phyloP scores from a whole-genome alignment of 2,113 vertebrate species.

The Mus spicilegus region DNA sequence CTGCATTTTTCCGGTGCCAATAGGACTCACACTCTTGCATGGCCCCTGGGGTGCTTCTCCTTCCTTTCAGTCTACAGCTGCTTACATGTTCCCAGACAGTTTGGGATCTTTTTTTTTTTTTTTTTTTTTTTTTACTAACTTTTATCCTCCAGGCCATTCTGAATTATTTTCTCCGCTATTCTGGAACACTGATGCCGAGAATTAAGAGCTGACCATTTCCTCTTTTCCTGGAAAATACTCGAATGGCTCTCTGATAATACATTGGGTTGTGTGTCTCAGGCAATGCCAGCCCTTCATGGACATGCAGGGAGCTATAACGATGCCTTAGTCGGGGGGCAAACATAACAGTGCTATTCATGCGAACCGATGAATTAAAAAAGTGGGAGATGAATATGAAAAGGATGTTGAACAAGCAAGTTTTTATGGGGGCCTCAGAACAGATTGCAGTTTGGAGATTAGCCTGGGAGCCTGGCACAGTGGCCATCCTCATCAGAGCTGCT shows the following conservation, averaged over 20 bases:
- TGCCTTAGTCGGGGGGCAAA: not conserved
- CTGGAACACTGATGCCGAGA: not conserved
- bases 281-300: slow-evolving; percentile 40
- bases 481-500: rapidly evolving
- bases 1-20: not conserved
- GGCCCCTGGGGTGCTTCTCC: not conserved
- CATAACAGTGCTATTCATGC: slow-evolving; percentile 69
- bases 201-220: slow-evolving; percentile 53
- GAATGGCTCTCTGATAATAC: slow-evolving; percentile 52
- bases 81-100: not conserved
- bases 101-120: not conserved
- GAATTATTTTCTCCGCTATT: not conserved
- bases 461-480: not conserved
- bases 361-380: slow-evolving; percentile 24
- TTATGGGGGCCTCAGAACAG: slow-evolving; percentile 14
- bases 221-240: slow-evolving; percentile 80
- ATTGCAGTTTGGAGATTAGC: not conserved
- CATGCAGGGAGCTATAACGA: not conserved
- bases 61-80: not conserved
- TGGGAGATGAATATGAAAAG: slow-evolving; percentile 15
- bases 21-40: rapidly evolving
- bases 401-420: slow-evolving; percentile 50
- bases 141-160: not conserved
- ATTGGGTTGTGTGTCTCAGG: slow-evolving; percentile 56
- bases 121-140: not conserved